Conservation (phyloP, 2,113 vertebrate genomes). For the Sinocyclocheilus anophthalmus region DNA sequence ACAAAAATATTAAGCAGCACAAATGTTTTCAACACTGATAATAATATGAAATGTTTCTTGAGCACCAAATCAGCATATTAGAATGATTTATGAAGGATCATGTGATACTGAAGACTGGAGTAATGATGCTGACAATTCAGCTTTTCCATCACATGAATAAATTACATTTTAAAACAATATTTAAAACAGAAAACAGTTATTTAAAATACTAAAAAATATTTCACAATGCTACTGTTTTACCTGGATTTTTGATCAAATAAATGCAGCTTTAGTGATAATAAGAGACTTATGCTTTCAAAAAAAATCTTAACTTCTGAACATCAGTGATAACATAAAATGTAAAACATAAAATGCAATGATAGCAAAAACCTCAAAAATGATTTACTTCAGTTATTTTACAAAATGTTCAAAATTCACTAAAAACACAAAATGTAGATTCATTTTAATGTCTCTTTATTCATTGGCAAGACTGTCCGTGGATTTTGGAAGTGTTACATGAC, state of each 20-base stretch:
- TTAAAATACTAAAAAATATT: too few relatives aligned
- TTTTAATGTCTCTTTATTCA: neutral
- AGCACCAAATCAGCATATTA: too few relatives aligned
- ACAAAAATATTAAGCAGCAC: neutral
- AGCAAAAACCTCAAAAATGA: too few relatives aligned
- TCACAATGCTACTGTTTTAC: neutral
- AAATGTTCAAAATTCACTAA: neutral
- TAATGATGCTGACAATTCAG: neutral
- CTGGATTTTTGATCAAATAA: neutral
- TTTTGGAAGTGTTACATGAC: neutral
- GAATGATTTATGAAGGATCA: neutral
- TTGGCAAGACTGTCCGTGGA: neutral
- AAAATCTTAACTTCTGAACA: neutral
- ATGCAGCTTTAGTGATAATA: neutral
- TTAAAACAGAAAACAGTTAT: too few relatives aligned
- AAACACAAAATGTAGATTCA: neutral
- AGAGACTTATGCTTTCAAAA: neutral
- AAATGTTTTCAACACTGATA: neutral
- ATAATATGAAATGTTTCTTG: neutral
- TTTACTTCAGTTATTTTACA: neutral
- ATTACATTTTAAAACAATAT: neutral
- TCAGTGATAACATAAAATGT: too few relatives aligned
- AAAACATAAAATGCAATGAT: too few relatives aligned
- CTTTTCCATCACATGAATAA: too few relatives aligned
- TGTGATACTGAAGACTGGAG: neutral